Percentiles rank a stretch among this genome's conserved stretches.
Conservation (phyloP, 2,797 vertebrate genomes). For the Coranthus polyacanthus region DNA sequence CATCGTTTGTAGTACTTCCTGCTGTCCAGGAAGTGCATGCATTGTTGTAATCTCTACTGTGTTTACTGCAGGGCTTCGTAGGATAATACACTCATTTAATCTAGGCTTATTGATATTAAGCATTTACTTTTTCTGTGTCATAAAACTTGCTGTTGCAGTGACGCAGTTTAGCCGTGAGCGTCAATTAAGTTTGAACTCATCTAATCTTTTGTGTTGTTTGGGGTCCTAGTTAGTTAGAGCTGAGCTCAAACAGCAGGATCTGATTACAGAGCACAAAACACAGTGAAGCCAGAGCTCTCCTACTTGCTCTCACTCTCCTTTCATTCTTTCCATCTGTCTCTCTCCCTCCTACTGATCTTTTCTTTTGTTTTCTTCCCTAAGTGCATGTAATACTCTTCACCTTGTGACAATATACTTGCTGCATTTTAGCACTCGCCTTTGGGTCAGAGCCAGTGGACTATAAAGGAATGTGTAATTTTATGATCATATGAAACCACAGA, state of each 20-base stretch:
- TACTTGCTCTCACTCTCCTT: not conserved
- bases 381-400: conserved; percentile 32
- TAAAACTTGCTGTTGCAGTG: conserved; percentile 31
- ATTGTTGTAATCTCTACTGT: too few relatives aligned
- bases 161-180: conserved; percentile 32
- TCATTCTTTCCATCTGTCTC: conserved; percentile 16
- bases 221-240: conserved; percentile 33
- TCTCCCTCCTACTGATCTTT: conserved; percentile 28
- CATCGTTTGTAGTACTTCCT: too few relatives aligned
- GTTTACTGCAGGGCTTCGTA: too few relatives aligned
- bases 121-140: conserved; percentile 19
- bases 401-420: conserved; percentile 32
- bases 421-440: conserved; percentile 46
- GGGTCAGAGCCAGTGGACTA: conserved; percentile 49
- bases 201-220: conserved; percentile 45
- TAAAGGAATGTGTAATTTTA: conserved; percentile 73
- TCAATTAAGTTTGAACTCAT: conserved; percentile 43
- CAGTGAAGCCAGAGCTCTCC: not conserved
- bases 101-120: conserved; percentile 9
- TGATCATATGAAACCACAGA: conserved; percentile 62
- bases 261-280: conserved; percentile 32
- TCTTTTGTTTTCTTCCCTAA: conserved; percentile 28
- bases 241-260: conserved; percentile 48
- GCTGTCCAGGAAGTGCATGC: too few relatives aligned
- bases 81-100: too few relatives aligned